These are phyloP conservation scores for Pristionchus japonicus DNA, from an alignment of 2,888 invertebrate genomes.

Conservation along the genomic window DNA sequence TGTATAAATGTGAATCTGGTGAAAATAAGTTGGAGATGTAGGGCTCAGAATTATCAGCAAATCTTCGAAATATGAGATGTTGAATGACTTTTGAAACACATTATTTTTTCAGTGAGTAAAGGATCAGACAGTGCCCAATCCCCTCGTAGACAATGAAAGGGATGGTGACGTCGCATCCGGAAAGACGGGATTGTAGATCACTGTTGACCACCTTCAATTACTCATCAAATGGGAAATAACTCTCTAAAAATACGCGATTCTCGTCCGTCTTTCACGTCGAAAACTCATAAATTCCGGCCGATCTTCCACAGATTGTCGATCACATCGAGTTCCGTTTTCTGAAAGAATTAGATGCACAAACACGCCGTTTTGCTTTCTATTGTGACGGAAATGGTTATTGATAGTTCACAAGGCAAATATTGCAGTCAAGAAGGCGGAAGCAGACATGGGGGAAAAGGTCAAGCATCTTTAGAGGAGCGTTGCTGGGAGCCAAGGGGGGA, in stretches of 20 bases:
- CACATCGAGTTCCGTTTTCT: not conserved
- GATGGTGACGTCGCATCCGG: not conserved
- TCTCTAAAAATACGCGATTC: not conserved
- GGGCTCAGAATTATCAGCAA: not conserved
- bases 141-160: not conserved
- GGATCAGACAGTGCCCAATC: not conserved
- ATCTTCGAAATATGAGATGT: not conserved
- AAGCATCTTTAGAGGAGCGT: not conserved
- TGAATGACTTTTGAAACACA: no score
- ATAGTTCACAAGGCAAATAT: conserved; percentile 33
- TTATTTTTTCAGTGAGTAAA: no score
- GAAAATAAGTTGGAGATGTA: not conserved
- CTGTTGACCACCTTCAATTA: not conserved
- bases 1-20: not conserved
- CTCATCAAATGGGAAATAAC: not conserved
- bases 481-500: not conserved
- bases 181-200: not conserved
- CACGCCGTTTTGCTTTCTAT: not conserved
- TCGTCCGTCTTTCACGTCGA: not conserved
- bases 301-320: conserved; percentile 27
- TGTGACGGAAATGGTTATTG: conserved; percentile 12
- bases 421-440: not conserved
- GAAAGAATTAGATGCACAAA: not conserved
- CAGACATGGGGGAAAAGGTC: not conserved
- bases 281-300: not conserved